Evolutionary conservation across 2,888 invertebrate species (phyloP).

Genomic region (Melolontha melolontha): DNA sequence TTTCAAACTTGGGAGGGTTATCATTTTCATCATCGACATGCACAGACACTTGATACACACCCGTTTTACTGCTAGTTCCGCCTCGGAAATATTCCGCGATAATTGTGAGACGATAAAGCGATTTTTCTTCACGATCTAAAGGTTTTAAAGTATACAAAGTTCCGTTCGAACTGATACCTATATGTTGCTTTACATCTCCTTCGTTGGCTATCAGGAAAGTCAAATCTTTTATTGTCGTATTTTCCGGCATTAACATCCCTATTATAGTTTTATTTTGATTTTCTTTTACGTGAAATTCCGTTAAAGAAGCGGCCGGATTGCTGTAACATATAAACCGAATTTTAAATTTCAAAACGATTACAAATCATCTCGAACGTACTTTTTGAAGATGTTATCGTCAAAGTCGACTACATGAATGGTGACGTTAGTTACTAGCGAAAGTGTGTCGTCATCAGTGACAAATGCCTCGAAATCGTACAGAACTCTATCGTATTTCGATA

Average conservation of each 20-base stretch:
- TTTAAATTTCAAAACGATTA: conserved; percentile 32
- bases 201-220: conserved; percentile 86
- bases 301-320: conserved; percentile 73
- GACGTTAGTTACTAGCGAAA: conserved; percentile 83
- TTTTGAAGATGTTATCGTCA: conserved; percentile 76
- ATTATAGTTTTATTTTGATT: conserved; percentile 80
- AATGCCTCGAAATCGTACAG: conserved; percentile 87
- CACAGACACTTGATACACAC: conserved; percentile 83
- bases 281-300: conserved; percentile 82
- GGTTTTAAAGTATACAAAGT: conserved; percentile 82
- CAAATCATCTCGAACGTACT: conserved; percentile 63
- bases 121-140: conserved; percentile 81
- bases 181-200: conserved; percentile 83
- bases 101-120: conserved; percentile 80
- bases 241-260: conserved; percentile 76
- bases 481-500: conserved; percentile 75
- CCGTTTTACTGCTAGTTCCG: conserved; percentile 74
- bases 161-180: conserved; percentile 82
- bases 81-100: conserved; percentile 83
- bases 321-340: conserved; percentile 12
- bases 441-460: conserved; percentile 74
- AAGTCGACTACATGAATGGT: conserved; percentile 87
- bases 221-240: conserved; percentile 63
- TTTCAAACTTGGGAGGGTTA: conserved; percentile 84
- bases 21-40: conserved; percentile 89